These are phyloP conservation scores for Oligia latruncula DNA, from an alignment of 2,888 invertebrate species.

Conservation along the genomic window DNA sequence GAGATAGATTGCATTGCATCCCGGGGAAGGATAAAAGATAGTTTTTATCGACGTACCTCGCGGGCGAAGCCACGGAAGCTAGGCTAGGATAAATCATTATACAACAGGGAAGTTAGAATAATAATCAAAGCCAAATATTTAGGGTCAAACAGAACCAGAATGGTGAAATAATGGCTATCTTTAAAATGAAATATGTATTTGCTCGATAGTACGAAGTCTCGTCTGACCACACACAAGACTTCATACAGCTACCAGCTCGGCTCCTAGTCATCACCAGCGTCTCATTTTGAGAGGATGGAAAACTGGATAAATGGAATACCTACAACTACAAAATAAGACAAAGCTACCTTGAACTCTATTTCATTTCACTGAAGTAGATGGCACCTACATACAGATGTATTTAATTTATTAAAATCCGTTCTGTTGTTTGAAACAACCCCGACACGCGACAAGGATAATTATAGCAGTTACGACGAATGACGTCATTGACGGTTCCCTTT, in stretches of 20 bases:
- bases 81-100: neutral
- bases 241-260: neutral
- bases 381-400: neutral
- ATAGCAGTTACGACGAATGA: slow-evolving; percentile 46
- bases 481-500: slow-evolving; percentile 38
- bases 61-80: no score
- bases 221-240: neutral
- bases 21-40: no score
- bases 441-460: slow-evolving; percentile 26
- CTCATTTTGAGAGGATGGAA: neutral
- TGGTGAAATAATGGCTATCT: neutral
- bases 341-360: neutral
- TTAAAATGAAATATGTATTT: neutral
- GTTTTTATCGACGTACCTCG: no score
- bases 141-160: neutral
- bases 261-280: neutral
- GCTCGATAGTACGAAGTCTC: neutral
- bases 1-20: no score
- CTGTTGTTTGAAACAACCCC: slow-evolving; percentile 21
- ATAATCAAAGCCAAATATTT: neutral
- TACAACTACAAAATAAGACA: neutral
- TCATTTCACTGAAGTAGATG: neutral
- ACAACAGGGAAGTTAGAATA: neutral
- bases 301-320: neutral
- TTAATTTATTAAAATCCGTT: slow-evolving; percentile 2